Base-by-base conservation (phyloP, 1,140 invertebrate genomes). In the Melanaphis sacchari region DNA sequence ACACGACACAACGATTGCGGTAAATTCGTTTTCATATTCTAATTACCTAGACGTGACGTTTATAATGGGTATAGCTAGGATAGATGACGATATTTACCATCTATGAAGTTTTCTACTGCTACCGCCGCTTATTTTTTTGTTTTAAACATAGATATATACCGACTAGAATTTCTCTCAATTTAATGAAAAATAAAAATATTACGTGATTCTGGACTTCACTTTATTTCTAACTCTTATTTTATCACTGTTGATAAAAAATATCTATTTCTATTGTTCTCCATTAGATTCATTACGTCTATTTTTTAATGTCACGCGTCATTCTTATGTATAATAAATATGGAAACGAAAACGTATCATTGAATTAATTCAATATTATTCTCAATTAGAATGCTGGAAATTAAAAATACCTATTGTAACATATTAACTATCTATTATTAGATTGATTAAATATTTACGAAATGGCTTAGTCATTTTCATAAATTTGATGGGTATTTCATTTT, bases 11-110 rank as follows among this genome's bases (percentile, higher is more conserved):
- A n/a, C 59, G 1, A 76, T n/a, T 76, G 54, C 11, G 54, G 54
- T 59, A 31, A 59, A 59, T 76, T 76, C n/a, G 59, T n/a, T n/a
- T 76, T n/a, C n/a, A 76, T 76, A 76, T 76, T n/a, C 59, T 76
- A 76, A 76, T 76, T 76, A 76, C 6, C 15, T 76, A n/a, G 31
- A n/a, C 59, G 31, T 76, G 59, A 76, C 59, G 59, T n/a, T 76
- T 36, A 76, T n/a, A n/a, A 59, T 76, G 36, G 31, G 9, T 59
- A 31, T 31, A 76, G n/a, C n/a, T n/a, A 5, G n/a, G 59, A 76
- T 15, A n/a, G 59, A 76, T n/a, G 59, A 76, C 31, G 15, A 76
- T 76, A 76, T 76, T 76, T 76, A 76, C 59, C 15, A n/a, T n/a
- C 59, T 5, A n/a, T 4, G 11, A n/a, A 76, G n/a, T 76, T 76